Percentiles rank a stretch among this genome's conserved stretches.
phyloP scores from a whole-genome alignment of 2,888 invertebrate genomes.

The Nasonia oneida region DNA sequence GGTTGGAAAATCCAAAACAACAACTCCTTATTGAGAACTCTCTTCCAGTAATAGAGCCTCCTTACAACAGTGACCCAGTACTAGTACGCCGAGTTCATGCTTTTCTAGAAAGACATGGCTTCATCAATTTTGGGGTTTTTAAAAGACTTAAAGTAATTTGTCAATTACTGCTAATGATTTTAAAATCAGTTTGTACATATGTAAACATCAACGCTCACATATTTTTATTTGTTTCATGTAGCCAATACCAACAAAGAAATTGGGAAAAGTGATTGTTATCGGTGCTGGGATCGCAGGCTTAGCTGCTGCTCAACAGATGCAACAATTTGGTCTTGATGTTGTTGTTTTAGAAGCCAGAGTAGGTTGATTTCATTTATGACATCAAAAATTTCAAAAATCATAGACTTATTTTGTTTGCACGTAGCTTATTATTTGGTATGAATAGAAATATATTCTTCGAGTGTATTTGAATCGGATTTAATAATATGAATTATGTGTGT shows the following conservation, averaged over 20 bases:
- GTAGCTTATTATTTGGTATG: neutral
- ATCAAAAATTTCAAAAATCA: neutral
- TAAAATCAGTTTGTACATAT: neutral
- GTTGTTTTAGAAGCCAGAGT: slow-evolving; percentile 90
- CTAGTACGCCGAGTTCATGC: slow-evolving; percentile 92
- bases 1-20: slow-evolving; percentile 97
- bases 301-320: slow-evolving; percentile 95
- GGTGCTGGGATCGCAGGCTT: slow-evolving; percentile 95
- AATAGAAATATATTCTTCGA: neutral
- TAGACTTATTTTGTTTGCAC: neutral
- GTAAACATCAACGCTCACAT: slow-evolving; percentile 28
- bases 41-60: slow-evolving; percentile 90
- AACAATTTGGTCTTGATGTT: slow-evolving; percentile 97
- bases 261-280: slow-evolving; percentile 83
- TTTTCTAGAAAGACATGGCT: slow-evolving; percentile 96
- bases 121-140: slow-evolving; percentile 98
- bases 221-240: slow-evolving; percentile 66
- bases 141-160: slow-evolving; percentile 87
- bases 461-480: neutral
- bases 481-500: slow-evolving; percentile 21
- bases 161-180: slow-evolving; percentile 64
- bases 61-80: slow-evolving; percentile 95
- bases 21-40: slow-evolving; percentile 92
- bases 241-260: slow-evolving; percentile 79
- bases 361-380: slow-evolving; percentile 60